Evolutionary conservation across 2,888 invertebrate genomes (phyloP), one percentile per base, ranked within the genome.

Genomic region (Tipula confusa): DNA sequence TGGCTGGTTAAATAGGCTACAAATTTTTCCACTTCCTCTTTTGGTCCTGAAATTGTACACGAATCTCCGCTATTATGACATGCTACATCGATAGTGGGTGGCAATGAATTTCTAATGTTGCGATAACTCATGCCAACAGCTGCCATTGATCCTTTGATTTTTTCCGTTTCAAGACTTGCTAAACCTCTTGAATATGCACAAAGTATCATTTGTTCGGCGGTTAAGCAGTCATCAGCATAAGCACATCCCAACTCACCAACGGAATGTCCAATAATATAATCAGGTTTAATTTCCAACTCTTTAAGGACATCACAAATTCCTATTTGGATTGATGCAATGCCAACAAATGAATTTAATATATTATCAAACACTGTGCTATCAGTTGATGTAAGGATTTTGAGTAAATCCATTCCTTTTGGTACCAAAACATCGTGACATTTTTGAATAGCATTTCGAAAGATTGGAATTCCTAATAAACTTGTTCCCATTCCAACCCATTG

Each of bases 201-300:
- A 7, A 96, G 89, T 84, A 98, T 93, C 91, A 96, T 95, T 90
- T 98, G 95, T 87, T 97, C 95, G 0, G 94, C 93, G 0, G 96
- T 96, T 86, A 98, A 92, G 86, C 96, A 95, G 0, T 96, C 97
- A 88, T 98, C 98, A 1, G 97, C 97, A 90, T 98, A 98, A 0
- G 96, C 97, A 89, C 98, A 98, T 0, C 96, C 97, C 5, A 98
- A 91, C 89, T 98, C 98, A 28, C 98, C 98, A 0, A 97, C 96
- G 7, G 98, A 98, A 89, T 98, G 98, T 1, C 98, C 96, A 85
- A 96, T 92, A 85, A 95, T 93, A 33, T 93, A 93, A 88, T 95
- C 95, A 9, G 95, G 94, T 82, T 90, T 89, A 36, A 96, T 89
- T 13, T 93, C 93, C 24, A 92, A 87, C 3, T 89, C 89, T 83